Conservation (phyloP, 2,888 invertebrate species). For the Thalpophila matura region DNA sequence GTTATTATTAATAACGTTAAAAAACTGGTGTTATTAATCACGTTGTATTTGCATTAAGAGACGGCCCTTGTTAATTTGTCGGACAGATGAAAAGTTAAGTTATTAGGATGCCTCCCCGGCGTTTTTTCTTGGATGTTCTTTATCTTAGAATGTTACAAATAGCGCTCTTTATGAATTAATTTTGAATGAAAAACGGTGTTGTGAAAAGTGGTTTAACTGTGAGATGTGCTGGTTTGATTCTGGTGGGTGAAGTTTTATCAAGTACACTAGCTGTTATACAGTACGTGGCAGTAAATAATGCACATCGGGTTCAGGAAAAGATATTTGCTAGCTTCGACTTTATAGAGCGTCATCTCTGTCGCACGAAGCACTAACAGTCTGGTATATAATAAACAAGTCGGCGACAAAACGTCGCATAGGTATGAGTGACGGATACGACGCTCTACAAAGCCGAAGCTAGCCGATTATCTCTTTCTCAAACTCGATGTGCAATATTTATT, state of each 20-base stretch:
- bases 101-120: conserved; percentile 79
- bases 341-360: too few species aligned
- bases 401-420: too few species aligned
- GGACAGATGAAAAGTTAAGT: conserved; percentile 90
- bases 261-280: too few species aligned
- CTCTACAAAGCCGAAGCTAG: too few species aligned
- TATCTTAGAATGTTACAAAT: conserved; percentile 74
- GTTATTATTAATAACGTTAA: conserved; percentile 81
- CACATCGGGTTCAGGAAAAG: too few species aligned
- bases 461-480: too few species aligned
- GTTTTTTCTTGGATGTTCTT: conserved; percentile 74
- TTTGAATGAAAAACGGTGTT: conserved; percentile 58
- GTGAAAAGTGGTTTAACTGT: neutral
- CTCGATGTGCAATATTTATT: too few species aligned
- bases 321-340: too few species aligned
- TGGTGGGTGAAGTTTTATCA: neutral
- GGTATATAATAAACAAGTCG: too few species aligned
- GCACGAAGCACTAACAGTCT: too few species aligned
- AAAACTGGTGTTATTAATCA: conserved; percentile 81
- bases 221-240: neutral
- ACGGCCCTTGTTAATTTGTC: conserved; percentile 84
- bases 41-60: conserved; percentile 82
- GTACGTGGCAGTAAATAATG: too few species aligned
- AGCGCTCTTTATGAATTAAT: conserved; percentile 85
- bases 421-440: too few species aligned